These are phyloP conservation scores for Cyphomyrus plagiostoma DNA, from an alignment of 2,113 vertebrate species.

Conservation along the genomic window DNA sequence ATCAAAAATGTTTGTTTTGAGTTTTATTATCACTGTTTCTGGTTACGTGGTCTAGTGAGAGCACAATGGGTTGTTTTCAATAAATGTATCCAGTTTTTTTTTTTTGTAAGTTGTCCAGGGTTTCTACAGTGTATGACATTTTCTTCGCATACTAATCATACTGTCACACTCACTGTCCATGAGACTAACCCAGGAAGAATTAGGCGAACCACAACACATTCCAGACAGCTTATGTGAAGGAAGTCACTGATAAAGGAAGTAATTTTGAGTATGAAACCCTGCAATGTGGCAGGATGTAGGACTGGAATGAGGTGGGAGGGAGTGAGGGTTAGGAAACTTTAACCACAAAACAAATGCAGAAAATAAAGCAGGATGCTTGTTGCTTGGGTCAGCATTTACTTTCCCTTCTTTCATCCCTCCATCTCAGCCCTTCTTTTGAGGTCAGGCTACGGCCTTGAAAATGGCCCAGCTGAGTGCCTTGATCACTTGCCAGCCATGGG, in stretches of 20 bases:
- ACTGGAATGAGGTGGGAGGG: not conserved
- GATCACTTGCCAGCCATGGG: not conserved
- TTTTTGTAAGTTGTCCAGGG: not conserved
- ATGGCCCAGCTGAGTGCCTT: not conserved
- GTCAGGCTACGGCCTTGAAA: not conserved
- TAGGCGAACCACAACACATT: not conserved
- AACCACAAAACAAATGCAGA: not conserved
- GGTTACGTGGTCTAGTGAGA: not conserved
- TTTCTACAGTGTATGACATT: not conserved
- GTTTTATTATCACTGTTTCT: not conserved
- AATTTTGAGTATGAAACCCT: not conserved
- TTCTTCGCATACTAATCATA: not conserved
- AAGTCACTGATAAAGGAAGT: not conserved
- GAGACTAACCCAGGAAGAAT: not conserved
- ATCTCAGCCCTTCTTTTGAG: not conserved
- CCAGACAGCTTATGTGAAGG: not conserved
- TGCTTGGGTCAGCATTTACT: not conserved
- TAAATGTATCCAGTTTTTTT: not conserved
- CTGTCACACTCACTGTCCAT: not conserved
- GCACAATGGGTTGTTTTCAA: not conserved
- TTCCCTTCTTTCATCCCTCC: not conserved
- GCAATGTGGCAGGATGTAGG: not conserved
- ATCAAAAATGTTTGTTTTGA: not conserved
- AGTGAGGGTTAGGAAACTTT: not conserved
- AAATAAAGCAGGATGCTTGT: not conserved